Evolutionary conservation across 2,888 invertebrate species (phyloP).

Genomic region (Achlya flavicornis): DNA sequence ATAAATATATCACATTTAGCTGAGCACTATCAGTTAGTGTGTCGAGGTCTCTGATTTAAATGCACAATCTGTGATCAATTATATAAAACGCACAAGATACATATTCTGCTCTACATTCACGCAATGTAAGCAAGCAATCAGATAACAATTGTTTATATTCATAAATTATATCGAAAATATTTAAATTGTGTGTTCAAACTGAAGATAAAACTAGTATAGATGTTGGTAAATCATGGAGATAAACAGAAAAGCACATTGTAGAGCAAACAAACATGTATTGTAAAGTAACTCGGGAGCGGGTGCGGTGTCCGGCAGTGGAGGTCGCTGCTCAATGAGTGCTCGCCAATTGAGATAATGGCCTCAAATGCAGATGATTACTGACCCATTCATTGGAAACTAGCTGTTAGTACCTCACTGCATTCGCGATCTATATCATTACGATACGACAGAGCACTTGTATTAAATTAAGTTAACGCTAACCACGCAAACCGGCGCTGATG

Average conservation of each 20-base stretch:
- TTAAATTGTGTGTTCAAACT: slow-evolving; percentile 1
- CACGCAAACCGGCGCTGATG: slow-evolving; percentile 44
- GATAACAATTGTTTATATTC: slow-evolving; percentile 7
- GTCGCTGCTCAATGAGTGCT: slow-evolving; percentile 73
- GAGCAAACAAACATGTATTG: slow-evolving; percentile 69
- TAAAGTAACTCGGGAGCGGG: slow-evolving; percentile 55
- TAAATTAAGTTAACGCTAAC: slow-evolving; percentile 66
- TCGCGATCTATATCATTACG: slow-evolving; percentile 65
- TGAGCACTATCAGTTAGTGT: neutral
- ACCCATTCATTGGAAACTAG: slow-evolving; percentile 78
- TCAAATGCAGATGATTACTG: slow-evolving; percentile 82
- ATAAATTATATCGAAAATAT: slow-evolving; percentile 7
- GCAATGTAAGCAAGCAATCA: slow-evolving; percentile 29
- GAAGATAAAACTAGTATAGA: slow-evolving; percentile 10
- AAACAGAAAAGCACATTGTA: slow-evolving; percentile 69
- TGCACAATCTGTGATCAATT: slow-evolving; percentile 5
- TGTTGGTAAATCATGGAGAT: slow-evolving; percentile 33
- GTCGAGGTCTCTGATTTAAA: slow-evolving; percentile 7
- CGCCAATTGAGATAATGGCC: slow-evolving; percentile 82
- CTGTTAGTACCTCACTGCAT: slow-evolving; percentile 57
- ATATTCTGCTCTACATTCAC: slow-evolving; percentile 48
- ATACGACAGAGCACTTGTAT: slow-evolving; percentile 48
- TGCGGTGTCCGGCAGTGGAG: slow-evolving; percentile 76
- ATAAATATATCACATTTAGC: neutral
- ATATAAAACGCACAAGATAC: slow-evolving; percentile 36